Conservation (phyloP, 2,888 invertebrate species). For the Argyra leucocephala region DNA sequence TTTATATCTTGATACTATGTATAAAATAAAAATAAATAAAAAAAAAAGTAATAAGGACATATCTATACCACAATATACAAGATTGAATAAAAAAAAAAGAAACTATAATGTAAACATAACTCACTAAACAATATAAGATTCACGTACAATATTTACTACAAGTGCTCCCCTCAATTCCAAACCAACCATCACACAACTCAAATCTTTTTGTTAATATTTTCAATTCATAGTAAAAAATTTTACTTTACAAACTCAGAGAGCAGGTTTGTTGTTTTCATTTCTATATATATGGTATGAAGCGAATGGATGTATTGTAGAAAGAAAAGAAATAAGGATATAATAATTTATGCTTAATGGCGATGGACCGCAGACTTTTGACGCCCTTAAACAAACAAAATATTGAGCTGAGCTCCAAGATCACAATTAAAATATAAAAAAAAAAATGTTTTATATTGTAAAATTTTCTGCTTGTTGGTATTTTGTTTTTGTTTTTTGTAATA, state of each 20-base stretch:
- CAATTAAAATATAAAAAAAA: too few species aligned
- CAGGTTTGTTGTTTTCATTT: background rate
- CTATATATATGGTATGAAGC: background rate
- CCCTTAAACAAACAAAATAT: background rate
- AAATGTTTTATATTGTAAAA: background rate
- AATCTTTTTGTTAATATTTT: too few species aligned
- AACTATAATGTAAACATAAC: background rate
- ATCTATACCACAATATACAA: background rate
- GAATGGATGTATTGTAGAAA: background rate
- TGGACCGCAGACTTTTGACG: constrained; percentile 11
- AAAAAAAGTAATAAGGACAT: background rate
- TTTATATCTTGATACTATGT: too few species aligned
- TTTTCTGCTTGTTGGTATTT: background rate
- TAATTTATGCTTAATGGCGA: constrained; percentile 10
- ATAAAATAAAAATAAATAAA: background rate
- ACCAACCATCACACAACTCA: too few species aligned
- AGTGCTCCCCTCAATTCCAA: too few species aligned
- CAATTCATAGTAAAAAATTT: background rate
- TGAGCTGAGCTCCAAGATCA: background rate
- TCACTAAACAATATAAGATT: background rate
- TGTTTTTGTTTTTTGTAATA: background rate
- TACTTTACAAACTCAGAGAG: background rate
- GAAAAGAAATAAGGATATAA: background rate
- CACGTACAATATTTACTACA: too few species aligned
- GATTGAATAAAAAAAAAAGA: background rate